phyloP scores from a whole-genome alignment of 2,113 vertebrate species.

The Trachemys scripta region DNA sequence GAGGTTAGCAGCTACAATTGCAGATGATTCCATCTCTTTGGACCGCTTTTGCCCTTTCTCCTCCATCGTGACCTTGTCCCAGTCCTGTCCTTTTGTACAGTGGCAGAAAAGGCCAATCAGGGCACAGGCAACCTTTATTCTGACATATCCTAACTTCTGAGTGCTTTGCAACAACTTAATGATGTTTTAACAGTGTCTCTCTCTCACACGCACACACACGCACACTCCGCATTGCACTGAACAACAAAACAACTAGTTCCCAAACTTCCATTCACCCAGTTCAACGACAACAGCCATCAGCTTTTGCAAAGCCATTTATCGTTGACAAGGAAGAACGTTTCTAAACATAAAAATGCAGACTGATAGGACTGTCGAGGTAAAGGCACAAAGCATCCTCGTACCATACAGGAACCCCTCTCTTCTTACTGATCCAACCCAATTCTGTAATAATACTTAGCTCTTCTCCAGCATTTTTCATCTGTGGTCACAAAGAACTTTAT shows the following conservation, averaged over 20 bases:
- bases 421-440: background rate
- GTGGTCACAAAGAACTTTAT: background rate
- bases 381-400: fast-evolving
- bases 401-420: background rate
- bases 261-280: background rate
- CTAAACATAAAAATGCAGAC: background rate
- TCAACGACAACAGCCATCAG: background rate
- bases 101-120: background rate
- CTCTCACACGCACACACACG: background rate
- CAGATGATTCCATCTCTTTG: too few relatives aligned
- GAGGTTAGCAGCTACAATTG: too few relatives aligned
- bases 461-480: background rate
- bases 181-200: too few relatives aligned
- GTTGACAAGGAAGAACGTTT: background rate
- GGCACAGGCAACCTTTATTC: background rate
- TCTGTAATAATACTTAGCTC: background rate
- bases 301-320: background rate
- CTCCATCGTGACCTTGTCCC: too few relatives aligned
- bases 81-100: too few relatives aligned
- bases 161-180: background rate
- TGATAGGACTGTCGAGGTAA: background rate
- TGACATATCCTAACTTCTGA: background rate
- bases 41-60: too few relatives aligned
- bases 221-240: background rate
- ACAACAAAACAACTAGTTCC: background rate